Evolutionary conservation across 2,797 vertebrate species (phyloP), one percentile per base, ranked within the genome.

Genomic region (Tapera naevia): DNA sequence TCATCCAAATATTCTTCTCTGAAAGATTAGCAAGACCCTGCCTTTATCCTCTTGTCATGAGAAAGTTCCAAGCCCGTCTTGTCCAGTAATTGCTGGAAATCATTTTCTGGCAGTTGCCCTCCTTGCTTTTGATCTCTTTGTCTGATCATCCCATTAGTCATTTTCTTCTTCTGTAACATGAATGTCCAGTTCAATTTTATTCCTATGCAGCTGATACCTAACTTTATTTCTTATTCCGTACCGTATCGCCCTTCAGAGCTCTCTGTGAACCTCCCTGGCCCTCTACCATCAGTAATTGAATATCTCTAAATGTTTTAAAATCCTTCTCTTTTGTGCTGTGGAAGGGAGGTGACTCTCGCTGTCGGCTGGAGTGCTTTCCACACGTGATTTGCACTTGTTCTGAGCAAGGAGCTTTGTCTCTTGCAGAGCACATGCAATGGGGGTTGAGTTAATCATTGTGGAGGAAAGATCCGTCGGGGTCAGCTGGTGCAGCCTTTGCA

Each of bases 81-180:
- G 32, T 28, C 72, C 66, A 54, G 61, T 74, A 91, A 91, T 90
- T 83, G 50, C 86, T 61, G 62, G 86, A 48, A 86, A 74, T 81
- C 35, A 58, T 93, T 90, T 80, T 54, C 93, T 50, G 57, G 35
- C 69, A 41, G 35, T 67, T 82, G 58, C 64, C 71, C 66, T 91
- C 83, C 33, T 69, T 80, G 28, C 72, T 82, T 89, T 51, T 91
- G 66, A 86, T 92, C 93, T 67, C 65, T 95, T 84, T 91, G 65
- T 84, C 91, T 79, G 74, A 80, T 81, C 74, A 86, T 30, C 70
- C 76, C 76, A 57, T 93, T 88, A 82, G 58, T 90, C 51, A 80
- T 94, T 87, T 94, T 83, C 75, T 84, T 66, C 50, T 74, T 18
- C 71, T 32, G n/a, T 45, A 87, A 7, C 70, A 35, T 4, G n/a